These are phyloP conservation scores for Asarcornis scutulata DNA, from an alignment of 2,113 vertebrate genomes.

Conservation along the genomic window DNA sequence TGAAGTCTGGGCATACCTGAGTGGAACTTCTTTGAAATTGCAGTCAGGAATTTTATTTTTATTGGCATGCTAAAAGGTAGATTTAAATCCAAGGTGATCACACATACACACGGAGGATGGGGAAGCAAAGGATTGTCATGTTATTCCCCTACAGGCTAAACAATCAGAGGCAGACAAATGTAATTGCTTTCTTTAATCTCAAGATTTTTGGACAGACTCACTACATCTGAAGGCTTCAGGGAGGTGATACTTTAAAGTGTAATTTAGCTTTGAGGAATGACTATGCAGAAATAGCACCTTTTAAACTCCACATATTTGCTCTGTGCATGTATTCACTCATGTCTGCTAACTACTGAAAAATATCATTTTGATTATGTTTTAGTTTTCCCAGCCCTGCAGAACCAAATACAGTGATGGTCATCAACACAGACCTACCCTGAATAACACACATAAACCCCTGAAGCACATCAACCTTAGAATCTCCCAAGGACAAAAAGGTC, in stretches of 20 bases:
- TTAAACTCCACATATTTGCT: not conserved
- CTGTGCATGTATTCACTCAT: not conserved
- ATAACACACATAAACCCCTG: not conserved
- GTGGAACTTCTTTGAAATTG: not conserved
- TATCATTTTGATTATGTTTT: not conserved
- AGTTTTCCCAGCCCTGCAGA: not conserved
- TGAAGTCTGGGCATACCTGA: not conserved
- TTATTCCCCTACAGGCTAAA: slow-evolving; percentile 40
- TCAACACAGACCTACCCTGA: not conserved
- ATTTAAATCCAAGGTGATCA: slow-evolving; percentile 26
- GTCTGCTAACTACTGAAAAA: slow-evolving; percentile 18
- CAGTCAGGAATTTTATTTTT: not conserved
- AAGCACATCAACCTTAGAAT: not conserved
- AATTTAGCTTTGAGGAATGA: slow-evolving; percentile 18
- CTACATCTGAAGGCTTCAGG: not conserved
- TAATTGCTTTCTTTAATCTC: slow-evolving; percentile 44
- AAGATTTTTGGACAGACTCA: slow-evolving; percentile 24
- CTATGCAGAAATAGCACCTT: slow-evolving; percentile 40
- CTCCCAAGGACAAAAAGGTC: not conserved
- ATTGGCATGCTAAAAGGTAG: not conserved
- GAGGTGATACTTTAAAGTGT: slow-evolving; percentile 20
- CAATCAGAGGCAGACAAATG: slow-evolving; percentile 18
- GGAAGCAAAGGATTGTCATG: not conserved
- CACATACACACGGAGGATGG: not conserved
- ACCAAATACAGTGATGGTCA: not conserved